These are phyloP conservation scores for Onychomys arenicola DNA, from an alignment of 2,797 vertebrate species.

Conservation along the genomic window DNA sequence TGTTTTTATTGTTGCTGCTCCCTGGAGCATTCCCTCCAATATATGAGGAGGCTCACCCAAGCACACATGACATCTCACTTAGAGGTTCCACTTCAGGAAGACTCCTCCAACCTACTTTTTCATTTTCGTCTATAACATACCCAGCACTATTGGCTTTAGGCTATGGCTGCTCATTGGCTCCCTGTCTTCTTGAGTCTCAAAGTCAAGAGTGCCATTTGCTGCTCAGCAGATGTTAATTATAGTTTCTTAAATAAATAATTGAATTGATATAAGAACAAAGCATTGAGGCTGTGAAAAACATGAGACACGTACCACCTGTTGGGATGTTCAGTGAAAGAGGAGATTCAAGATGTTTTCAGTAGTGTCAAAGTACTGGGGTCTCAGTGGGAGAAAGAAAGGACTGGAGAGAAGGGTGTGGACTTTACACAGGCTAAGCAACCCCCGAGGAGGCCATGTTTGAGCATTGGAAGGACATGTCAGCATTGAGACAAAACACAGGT, in stretches of 20 bases:
- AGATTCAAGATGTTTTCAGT: neutral
- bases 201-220: neutral
- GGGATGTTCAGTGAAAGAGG: neutral
- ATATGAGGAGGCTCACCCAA: neutral
- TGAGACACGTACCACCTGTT: neutral
- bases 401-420: neutral
- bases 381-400: neutral
- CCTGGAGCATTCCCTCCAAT: rapidly evolving
- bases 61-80: neutral
- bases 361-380: neutral
- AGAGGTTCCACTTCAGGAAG: neutral
- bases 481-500: neutral
- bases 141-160: neutral
- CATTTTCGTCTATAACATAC: too few relatives aligned
- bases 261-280: neutral
- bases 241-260: neutral
- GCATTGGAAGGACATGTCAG: neutral
- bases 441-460: rapidly evolving
- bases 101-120: neutral
- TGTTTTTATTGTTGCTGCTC: neutral
- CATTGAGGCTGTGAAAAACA: neutral
- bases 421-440: neutral
- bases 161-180: neutral
- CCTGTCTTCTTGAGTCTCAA: neutral
- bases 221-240: neutral